Base-by-base conservation (phyloP, 2,888 invertebrate species). In the Boloria selene region DNA sequence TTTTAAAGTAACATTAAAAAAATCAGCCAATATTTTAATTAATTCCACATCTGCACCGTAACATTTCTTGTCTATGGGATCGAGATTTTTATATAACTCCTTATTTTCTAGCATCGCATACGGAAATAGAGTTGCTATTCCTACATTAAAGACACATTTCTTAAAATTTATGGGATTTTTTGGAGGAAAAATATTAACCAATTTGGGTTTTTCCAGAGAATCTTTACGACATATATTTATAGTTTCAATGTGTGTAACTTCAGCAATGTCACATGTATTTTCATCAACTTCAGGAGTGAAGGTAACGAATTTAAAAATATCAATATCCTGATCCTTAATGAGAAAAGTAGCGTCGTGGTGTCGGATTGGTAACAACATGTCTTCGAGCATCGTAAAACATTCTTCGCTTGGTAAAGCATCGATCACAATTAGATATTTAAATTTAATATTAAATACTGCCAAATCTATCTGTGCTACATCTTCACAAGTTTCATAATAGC, bases 31-130 rank as follows among this genome's bases (percentile, higher is more conserved):
- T 2, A 87, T 85, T 76, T 88, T 88, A 2, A 88, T 64, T 0
- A 88, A 76, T 72, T 86, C 83, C 2, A 82, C 65, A 67, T 91
- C 91, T 0, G 79, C 78, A 42, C 90, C 91, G 44, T 71, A 67
- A 3, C 73, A 68, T 49, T 58, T 47, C 47, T 79, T 69, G 2
- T 75, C 56, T 6, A 86, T 68, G 1, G 65, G 75, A 50, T 88
- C 84, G 13, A 81, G 74, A n/a, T 76, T 77, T 64, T 77, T 75
- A 0, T 83, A 70, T 1, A 59, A 64, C 3, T 75, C 69, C 55
- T 72, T 73, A 53, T 84, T 75, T n/a, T 77, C 65, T 51, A 85
- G 77, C 1, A 61, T 72, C 13, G 82, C 70, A 67, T 84, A 87
- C 1, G 90, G 90, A 67, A 74, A 83, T 4, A 82, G 45, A 3